Evolutionary conservation across 2,888 invertebrate species (phyloP).

Genomic region (Anagyrus pseudococci): DNA sequence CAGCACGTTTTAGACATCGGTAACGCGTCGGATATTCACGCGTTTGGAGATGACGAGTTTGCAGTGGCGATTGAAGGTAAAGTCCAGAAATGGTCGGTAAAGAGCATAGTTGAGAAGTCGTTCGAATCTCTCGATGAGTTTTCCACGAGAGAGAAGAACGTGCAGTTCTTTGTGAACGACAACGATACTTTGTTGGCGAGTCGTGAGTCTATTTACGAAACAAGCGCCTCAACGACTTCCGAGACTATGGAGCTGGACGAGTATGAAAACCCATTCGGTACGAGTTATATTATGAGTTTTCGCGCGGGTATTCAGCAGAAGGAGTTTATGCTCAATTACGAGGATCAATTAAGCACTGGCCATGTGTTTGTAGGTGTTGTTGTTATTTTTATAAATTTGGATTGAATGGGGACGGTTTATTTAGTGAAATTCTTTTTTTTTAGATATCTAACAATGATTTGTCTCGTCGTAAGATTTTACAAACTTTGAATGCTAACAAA

Average conservation of each 20-base stretch:
- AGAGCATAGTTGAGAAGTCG: constrained; percentile 28
- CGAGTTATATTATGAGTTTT: constrained; percentile 40
- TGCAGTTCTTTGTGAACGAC: constrained; percentile 39
- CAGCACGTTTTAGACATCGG: constrained; percentile 48
- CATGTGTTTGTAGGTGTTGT: constrained; percentile 48
- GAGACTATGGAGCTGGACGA: constrained; percentile 15
- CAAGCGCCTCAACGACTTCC: too few species aligned
- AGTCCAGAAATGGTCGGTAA: constrained; percentile 41
- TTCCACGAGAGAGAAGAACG: constrained; percentile 22
- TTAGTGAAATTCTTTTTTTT: constrained; percentile 17
- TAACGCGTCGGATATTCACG: constrained; percentile 41
- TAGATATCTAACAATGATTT: constrained; percentile 55
- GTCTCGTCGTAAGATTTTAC: constrained; percentile 62
- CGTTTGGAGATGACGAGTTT: constrained; percentile 42
- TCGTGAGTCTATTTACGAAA: constrained; percentile 34
- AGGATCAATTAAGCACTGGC: constrained; percentile 43
- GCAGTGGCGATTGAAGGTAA: constrained; percentile 33
- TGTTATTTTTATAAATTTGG: constrained; percentile 7
- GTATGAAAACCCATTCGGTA: constrained; percentile 33
- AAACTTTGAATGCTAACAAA: constrained; percentile 63
- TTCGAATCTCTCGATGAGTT: constrained; percentile 11
- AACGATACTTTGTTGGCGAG: constrained; percentile 38
- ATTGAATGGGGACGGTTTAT: constrained; percentile 10
- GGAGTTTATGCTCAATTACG: constrained; percentile 45
- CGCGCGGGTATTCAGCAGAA: constrained; percentile 45